These are phyloP conservation scores for Perizoma affinitatum DNA, from an alignment of 2,888 invertebrate genomes.

Conservation along the genomic window DNA sequence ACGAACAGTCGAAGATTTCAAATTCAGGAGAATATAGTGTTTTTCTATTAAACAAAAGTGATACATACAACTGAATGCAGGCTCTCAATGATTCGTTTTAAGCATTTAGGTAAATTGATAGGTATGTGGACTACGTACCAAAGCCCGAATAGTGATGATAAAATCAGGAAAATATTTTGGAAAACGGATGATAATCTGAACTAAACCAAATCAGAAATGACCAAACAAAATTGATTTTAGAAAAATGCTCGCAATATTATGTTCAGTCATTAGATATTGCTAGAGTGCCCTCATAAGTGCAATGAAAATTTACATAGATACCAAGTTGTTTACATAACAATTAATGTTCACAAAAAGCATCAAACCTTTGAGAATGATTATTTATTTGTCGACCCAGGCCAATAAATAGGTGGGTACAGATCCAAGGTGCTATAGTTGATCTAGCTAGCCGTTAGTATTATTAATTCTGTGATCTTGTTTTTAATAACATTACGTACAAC, in stretches of 20 bases:
- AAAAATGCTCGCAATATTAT: neutral
- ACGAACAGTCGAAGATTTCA: neutral
- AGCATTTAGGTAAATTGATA: too few relatives aligned
- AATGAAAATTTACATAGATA: conserved; percentile 62
- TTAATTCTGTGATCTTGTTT: too few relatives aligned
- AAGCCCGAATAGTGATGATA: neutral
- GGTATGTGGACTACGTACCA: neutral
- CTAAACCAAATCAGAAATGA: too few relatives aligned
- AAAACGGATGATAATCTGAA: too few relatives aligned
- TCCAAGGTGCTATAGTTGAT: conserved; percentile 23
- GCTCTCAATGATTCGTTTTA: conserved; percentile 5
- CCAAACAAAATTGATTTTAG: too few relatives aligned
- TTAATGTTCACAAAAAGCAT: conserved; percentile 60
- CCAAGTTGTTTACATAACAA: too few relatives aligned
- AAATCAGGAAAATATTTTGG: neutral
- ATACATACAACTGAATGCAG: conserved; percentile 25
- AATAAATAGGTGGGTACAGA: too few relatives aligned
- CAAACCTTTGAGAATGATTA: conserved; percentile 52
- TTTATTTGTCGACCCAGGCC: conserved; percentile 3
- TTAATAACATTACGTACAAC: neutral
- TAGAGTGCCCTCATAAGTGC: conserved; percentile 50
- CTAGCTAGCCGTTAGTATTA: neutral
- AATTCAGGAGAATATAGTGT: conserved; percentile 7
- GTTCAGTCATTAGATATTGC: conserved; percentile 25
- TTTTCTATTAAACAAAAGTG: conserved; percentile 14